Evolutionary conservation across 2,888 invertebrate species (phyloP), one percentile per base, ranked within the genome.

Genomic region (Rhagophthalmus giganteus): DNA sequence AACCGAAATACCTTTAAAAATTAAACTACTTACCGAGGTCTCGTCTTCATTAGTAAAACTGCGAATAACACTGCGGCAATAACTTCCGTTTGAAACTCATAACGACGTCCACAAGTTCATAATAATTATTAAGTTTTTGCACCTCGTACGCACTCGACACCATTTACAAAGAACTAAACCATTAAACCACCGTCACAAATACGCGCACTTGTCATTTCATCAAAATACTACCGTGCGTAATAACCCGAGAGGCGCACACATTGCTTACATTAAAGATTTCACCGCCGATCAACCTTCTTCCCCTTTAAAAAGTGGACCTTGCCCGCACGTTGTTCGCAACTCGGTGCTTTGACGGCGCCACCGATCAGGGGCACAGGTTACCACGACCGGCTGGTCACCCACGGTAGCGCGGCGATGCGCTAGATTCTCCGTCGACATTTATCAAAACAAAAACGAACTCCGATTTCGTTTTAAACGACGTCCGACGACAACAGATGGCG

Each of bases 201-300:
- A 51, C 64, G 61, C 64, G 61, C 63, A 65, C 64, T 65, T 65
- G 63, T 65, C 63, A 65, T 63, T 63, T 62, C 54, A 54, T 62
- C 61, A 60, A 62, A 63, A 62, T 61, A 65, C 55, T 58, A 53
- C 47, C 46, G 55, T 55, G 55, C 55, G 55, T 55, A 55, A 53
- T 52, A 52, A 40, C 51, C 40, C 16, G 48, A 51, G 45, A 55
- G 56, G 63, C 63, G 61, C 63, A 61, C 71, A 68, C 69, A 69
- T 69, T 70, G 65, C 65, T 66, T 63, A 60, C 65, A 70, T 68
- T 72, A 72, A 72, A 73, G 73, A 73, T 74, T 73, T 73, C 73
- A 73, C 73, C 69, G 45, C 45, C 44, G 69, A 64, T 66, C 70
- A 70, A 68, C 68, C 73, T 70, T 69, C 72, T 70, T 70, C 72